Percentiles rank a stretch among this genome's conserved stretches.
These are phyloP conservation scores for Lepisosteus osseus DNA, from an alignment of 2,113 vertebrate species.

Conservation along the genomic window DNA sequence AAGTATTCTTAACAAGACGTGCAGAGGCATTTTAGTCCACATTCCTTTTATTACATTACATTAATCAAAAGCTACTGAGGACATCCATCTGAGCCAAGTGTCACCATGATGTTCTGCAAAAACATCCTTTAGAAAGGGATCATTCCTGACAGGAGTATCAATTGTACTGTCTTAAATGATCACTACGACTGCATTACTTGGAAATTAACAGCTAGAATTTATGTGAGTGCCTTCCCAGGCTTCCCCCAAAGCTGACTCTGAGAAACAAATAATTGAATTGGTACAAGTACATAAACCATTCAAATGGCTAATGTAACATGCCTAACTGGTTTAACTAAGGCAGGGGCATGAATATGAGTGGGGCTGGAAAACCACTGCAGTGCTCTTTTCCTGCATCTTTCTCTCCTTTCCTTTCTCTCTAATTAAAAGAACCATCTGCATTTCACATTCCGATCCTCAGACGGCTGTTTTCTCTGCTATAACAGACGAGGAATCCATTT, in stretches of 20 bases:
- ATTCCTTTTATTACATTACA: conserved; percentile 85
- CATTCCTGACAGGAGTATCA: conserved; percentile 74
- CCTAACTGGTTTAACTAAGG: conserved; percentile 71
- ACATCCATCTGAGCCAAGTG: conserved; percentile 73
- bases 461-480: conserved; percentile 14
- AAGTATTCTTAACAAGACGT: conserved; percentile 82
- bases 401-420: conserved; percentile 36
- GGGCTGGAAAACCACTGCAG: conserved; percentile 44
- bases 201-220: conserved; percentile 85
- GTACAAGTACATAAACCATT: conserved; percentile 76
- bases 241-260: conserved; percentile 57
- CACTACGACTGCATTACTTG: conserved; percentile 77
- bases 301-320: conserved; percentile 73
- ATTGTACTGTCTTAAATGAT: conserved; percentile 78
- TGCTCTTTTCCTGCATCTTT: conserved; percentile 32
- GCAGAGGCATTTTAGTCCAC: conserved; percentile 79
- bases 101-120: conserved; percentile 74
- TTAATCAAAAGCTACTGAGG: conserved; percentile 83
- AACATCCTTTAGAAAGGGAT: conserved; percentile 71
- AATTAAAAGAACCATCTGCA: conserved; percentile 52
- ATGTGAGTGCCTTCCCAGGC: conserved; percentile 63
- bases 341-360: conserved; percentile 51
- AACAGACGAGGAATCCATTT: conserved; percentile 26
- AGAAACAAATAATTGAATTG: conserved; percentile 85
- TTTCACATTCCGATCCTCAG: conserved; percentile 5